phyloP scores from a whole-genome alignment of 2,797 vertebrate species.

The Micrastur ruficollis region DNA sequence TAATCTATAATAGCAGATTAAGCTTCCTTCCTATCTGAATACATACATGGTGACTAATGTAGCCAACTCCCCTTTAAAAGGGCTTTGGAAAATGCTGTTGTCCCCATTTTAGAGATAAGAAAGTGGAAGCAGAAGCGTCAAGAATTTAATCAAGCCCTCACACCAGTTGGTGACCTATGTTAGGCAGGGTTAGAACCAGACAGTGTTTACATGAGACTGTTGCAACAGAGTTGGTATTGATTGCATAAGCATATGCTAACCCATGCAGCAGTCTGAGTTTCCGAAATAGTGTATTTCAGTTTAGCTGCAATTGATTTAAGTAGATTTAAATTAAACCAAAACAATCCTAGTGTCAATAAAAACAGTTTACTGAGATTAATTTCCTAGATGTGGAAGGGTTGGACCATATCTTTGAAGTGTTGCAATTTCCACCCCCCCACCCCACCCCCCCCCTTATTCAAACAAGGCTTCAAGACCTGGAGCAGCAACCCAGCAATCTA shows the following conservation, averaged over 20 bases:
- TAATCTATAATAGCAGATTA: conserved; percentile 38
- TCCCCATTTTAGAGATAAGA: conserved; percentile 55
- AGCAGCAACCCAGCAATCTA: background rate
- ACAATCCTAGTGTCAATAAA: background rate
- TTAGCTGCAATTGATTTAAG: background rate
- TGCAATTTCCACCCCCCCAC: background rate
- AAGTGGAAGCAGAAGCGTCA: conserved; percentile 49
- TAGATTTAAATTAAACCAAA: conserved; percentile 1
- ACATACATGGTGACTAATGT: conserved; percentile 5
- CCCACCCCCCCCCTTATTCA: background rate
- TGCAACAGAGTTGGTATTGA: background rate
- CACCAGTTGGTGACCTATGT: conserved; percentile 11
- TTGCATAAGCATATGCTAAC: background rate
- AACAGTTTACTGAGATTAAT: background rate
- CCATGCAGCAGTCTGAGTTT: background rate
- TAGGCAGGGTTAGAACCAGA: background rate
- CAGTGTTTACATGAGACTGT: background rate
- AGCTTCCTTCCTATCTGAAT: conserved; percentile 48
- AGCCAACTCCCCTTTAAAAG: conserved; percentile 35
- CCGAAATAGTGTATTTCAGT: conserved; percentile 18
- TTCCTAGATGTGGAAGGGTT: background rate
- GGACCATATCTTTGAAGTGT: background rate
- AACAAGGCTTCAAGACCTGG: background rate
- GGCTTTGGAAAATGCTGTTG: conserved; percentile 27
- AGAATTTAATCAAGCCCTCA: conserved; percentile 52